These are phyloP conservation scores for Smutsia gigantea DNA, from an alignment of 2,797 vertebrate genomes.

Conservation along the genomic window DNA sequence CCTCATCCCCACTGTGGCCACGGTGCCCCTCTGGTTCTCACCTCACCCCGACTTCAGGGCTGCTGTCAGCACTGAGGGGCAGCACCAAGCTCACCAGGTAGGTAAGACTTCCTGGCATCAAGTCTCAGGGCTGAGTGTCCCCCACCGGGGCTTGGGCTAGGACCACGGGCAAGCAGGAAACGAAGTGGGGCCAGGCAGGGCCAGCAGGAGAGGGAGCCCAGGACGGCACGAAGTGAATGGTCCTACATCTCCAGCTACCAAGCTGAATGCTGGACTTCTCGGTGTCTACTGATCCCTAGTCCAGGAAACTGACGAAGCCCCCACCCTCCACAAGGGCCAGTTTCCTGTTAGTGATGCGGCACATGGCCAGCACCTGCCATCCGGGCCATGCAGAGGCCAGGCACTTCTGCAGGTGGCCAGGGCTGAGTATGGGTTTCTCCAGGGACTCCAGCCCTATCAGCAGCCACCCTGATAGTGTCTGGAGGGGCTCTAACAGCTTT, in stretches of 20 bases:
- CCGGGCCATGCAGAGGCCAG: not conserved
- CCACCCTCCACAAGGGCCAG: not conserved
- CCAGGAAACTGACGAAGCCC: not conserved
- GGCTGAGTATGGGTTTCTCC: not conserved
- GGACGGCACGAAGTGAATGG: not conserved
- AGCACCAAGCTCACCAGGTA: rapidly evolving
- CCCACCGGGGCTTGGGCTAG: rapidly evolving
- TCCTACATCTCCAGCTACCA: not conserved
- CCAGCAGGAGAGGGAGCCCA: not conserved
- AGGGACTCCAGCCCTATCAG: not conserved
- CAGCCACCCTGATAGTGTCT: slow-evolving; percentile 46
- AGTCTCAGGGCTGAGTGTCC: not conserved
- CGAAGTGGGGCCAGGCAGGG: not conserved
- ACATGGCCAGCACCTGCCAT: not conserved
- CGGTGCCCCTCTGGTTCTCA: not conserved
- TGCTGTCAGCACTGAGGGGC: not conserved
- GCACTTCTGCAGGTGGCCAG: not conserved
- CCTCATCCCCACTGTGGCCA: no score
- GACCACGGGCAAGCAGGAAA: not conserved
- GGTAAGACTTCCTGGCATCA: not conserved
- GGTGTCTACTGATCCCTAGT: rapidly evolving
- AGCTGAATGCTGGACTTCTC: not conserved
- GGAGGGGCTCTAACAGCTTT: not conserved
- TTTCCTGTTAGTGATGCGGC: not conserved
- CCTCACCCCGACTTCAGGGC: not conserved